Evolutionary conservation across 2,888 invertebrate species (phyloP), one percentile per base, ranked within the genome.

Genomic region (Catocala sponsa): DNA sequence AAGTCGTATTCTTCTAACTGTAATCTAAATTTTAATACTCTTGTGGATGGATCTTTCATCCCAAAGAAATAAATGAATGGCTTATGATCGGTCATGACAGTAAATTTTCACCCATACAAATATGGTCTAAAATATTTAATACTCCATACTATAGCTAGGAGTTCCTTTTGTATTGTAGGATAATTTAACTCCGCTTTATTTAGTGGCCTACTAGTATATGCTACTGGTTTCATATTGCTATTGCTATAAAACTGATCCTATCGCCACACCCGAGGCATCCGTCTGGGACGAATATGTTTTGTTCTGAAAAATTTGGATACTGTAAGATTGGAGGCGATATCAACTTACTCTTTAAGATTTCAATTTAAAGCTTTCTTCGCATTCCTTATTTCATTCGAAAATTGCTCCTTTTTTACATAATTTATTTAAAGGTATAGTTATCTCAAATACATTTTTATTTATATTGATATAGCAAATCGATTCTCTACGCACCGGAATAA

Each of bases 341-440:
- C 1, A 68, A 15, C 9, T 6, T 0, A 9, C 55, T 0, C 55
- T 65, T 65, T 41, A 68, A 55, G 5, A 0, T 52, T 35, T 58
- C 44, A 52, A n/a, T n/a, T n/a, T n/a, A n/a, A 68, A 65, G n/a
- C 62, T 7, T 4, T 32, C 51, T 43, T 68, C 15, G 48, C 68
- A 65, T n/a, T 62, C 38, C 2, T 41, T 0, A 11, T 41, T 11
- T 62, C 68, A 68, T 5, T 41, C 35, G 51, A 70, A 70, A 6
- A 4, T 9, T 9, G 32, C 49, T 58, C 55, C 55, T 64, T 73
- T 71, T 44, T 44, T 61, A 44, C 42, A 52, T 52, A 74, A 63
- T 41, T 33, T 51, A 61, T 74, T 71, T 9, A 74, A 51, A 7
- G 65, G 64, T 6, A 35, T 15, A 9, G 62, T 13, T n/a, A 55